Percentiles rank a stretch among this genome's conserved stretches.
Evolutionary conservation across 2,888 invertebrate species (phyloP).

Genomic region (Eledona agricola): DNA sequence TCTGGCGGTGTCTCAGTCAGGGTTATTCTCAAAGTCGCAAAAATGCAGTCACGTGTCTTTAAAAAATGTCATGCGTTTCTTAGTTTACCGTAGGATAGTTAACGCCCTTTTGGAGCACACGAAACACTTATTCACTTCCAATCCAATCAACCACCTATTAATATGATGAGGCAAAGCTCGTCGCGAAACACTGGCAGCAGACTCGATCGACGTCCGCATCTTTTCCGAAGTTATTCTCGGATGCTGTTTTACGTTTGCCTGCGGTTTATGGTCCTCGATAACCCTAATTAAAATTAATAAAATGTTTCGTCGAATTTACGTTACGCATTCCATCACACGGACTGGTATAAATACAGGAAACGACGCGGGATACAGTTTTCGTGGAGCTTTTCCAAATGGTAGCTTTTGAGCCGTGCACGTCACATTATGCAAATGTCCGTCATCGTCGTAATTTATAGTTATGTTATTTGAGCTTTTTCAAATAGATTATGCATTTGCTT

Average conservation of each 20-base stretch:
- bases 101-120: conserved; percentile 14
- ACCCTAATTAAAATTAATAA: conserved; percentile 39
- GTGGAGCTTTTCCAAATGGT: too few species aligned
- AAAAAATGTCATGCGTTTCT: too few species aligned
- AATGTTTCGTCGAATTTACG: conserved; percentile 6
- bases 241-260: conserved; percentile 35
- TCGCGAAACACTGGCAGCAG: conserved; percentile 47
- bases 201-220: conserved; percentile 40
- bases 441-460: too few species aligned
- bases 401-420: too few species aligned
- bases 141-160: conserved; percentile 48
- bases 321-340: too few species aligned
- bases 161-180: conserved; percentile 49
- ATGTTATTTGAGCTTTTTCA: too few species aligned
- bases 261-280: conserved; percentile 38
- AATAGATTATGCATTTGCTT: too few species aligned
- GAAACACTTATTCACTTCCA: conserved; percentile 41
- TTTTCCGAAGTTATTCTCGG: conserved; percentile 48
- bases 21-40: too few species aligned
- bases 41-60: conserved; percentile 9
- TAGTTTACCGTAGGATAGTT: too few species aligned
- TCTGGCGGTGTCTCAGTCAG: too few species aligned
- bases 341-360: conserved; percentile 16
- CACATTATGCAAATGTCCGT: too few species aligned
- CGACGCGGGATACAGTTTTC: too few species aligned